phyloP scores from a whole-genome alignment of 2,888 invertebrate genomes.

The Anoncus sp. region DNA sequence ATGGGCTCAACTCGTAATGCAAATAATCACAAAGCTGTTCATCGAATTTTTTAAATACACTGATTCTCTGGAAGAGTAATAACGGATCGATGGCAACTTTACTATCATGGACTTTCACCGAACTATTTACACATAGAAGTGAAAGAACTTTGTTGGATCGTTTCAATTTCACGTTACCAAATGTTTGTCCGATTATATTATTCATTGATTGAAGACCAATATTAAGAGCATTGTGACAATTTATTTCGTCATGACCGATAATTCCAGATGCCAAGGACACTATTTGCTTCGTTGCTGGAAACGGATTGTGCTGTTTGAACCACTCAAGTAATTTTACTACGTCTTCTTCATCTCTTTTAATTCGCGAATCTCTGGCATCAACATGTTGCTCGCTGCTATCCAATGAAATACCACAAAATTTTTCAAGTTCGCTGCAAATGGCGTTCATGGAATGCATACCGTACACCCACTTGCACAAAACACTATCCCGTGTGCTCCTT shows the following conservation, averaged over 20 bases:
- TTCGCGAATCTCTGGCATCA: constrained; percentile 52
- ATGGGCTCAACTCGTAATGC: no score
- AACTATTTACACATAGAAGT: neutral
- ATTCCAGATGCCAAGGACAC: constrained; percentile 1
- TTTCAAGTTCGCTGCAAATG: no score
- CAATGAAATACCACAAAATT: no score
- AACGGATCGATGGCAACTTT: constrained; percentile 12
- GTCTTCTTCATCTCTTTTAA: constrained; percentile 39
- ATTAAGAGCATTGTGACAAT: constrained; percentile 24
- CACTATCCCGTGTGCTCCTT: no score
- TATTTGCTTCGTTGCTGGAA: neutral
- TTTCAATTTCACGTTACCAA: constrained; percentile 7
- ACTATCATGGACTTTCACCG: constrained; percentile 5
- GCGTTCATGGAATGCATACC: no score
- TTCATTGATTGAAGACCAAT: no score
- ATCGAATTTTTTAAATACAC: constrained; percentile 1
- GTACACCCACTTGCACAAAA: no score
- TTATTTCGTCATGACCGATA: constrained; percentile 8
- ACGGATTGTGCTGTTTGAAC: constrained; percentile 4
- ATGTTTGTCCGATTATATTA: constrained; percentile 17
- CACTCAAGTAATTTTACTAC: constrained; percentile 39
- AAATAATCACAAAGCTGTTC: neutral
- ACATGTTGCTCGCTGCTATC: neutral
- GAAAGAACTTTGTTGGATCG: neutral
- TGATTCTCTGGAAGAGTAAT: constrained; percentile 23